Percentiles rank a stretch among this genome's conserved stretches.
These are phyloP conservation scores for Charina bottae DNA, from an alignment of 2,113 vertebrate genomes.

Conservation along the genomic window DNA sequence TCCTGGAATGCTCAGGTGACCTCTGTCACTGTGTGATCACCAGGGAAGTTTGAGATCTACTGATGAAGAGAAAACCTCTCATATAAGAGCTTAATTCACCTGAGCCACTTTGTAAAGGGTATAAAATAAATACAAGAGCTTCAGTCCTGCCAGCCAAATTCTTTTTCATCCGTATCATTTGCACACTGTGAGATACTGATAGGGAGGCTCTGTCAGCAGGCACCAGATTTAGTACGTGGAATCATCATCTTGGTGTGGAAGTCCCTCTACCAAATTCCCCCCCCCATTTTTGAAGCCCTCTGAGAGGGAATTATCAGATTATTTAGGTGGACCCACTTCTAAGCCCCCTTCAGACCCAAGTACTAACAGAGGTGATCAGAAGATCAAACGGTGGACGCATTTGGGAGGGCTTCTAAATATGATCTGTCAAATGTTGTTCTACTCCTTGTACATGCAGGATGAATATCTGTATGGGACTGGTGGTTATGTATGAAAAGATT, in stretches of 20 bases:
- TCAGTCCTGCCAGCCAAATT: neutral
- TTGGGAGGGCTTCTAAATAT: neutral
- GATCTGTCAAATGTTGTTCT: neutral
- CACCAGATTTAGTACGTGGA: neutral
- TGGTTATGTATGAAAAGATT: neutral
- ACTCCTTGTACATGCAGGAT: neutral
- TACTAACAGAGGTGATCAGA: neutral
- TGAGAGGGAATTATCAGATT: neutral
- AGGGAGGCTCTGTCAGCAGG: neutral
- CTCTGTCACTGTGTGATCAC: neutral
- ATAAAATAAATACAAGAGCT: neutral
- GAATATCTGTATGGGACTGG: neutral
- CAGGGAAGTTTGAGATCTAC: neutral
- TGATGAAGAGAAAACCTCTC: neutral
- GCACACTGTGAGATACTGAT: neutral
- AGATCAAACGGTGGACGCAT: neutral
- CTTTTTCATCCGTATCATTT: neutral
- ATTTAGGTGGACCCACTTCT: neutral
- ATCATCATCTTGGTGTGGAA: neutral
- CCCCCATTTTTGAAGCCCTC: neutral
- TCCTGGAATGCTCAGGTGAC: neutral
- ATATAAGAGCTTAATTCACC: neutral
- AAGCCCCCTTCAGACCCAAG: neutral
- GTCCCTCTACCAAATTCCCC: neutral
- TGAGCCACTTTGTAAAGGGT: neutral